Conservation (phyloP, 2,113 vertebrate species). For the Oryzias celebensis region DNA sequence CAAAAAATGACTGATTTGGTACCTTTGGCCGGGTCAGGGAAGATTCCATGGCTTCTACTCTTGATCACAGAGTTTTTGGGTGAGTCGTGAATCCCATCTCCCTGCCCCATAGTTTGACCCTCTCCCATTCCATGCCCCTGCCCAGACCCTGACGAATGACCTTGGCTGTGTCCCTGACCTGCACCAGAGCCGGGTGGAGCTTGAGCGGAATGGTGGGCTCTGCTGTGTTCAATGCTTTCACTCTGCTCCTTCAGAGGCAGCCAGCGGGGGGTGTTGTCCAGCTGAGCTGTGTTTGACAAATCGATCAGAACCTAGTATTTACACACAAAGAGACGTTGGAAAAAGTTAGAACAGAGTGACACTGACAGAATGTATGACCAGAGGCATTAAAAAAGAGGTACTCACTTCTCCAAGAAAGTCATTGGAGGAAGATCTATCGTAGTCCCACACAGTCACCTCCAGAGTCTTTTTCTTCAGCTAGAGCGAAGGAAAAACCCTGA, state of each 20-base stretch:
- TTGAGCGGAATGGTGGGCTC: conserved; percentile 82
- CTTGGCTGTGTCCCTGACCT: conserved; percentile 46
- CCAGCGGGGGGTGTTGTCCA: conserved; percentile 95
- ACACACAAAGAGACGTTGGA: neutral
- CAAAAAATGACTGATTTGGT: conserved; percentile 33
- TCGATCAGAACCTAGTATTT: conserved; percentile 89
- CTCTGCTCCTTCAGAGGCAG: conserved; percentile 92
- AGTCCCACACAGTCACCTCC: conserved; percentile 99
- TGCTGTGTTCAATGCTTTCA: conserved; percentile 90
- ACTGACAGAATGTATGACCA: neutral
- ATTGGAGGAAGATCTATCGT: conserved; percentile 96
- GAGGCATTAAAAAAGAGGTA: conserved; percentile 6
- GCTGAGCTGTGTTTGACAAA: conserved; percentile 86
- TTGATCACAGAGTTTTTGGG: conserved; percentile 97
- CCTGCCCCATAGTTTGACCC: conserved; percentile 45
- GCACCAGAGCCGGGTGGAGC: conserved; percentile 72
- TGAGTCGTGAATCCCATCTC: conserved; percentile 83
- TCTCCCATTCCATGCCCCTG: conserved; percentile 45
- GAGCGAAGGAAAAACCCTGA: neutral
- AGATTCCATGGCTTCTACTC: conserved; percentile 97
- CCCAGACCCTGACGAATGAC: conserved; percentile 47
- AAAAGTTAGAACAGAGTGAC: neutral
- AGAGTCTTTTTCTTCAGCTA: conserved; percentile 98
- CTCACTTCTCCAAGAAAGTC: conserved; percentile 98
- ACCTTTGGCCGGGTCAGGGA: conserved; percentile 97